A percentile compares a stretch with the other conserved stretches of the same genome.
Evolutionary conservation across 2,888 invertebrate genomes (phyloP).

Genomic region (Agonopterix arenella): DNA sequence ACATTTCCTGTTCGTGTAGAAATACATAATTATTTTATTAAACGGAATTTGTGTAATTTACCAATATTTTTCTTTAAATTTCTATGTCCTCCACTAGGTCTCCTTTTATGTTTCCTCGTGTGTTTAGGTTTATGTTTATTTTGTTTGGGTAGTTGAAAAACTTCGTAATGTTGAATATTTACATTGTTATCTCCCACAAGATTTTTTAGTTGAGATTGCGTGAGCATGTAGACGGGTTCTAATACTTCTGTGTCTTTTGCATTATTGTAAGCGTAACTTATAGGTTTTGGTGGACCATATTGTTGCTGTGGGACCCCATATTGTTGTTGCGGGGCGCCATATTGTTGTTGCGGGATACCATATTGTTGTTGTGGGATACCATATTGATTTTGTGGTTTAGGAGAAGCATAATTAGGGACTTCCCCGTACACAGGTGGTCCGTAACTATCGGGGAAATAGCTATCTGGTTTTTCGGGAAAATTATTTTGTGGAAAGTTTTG

Average conservation of each 20-base stretch:
- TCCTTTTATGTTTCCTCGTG: constrained; percentile 25
- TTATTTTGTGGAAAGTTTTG: neutral
- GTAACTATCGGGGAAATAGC: constrained; percentile 11
- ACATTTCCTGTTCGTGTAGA: neutral
- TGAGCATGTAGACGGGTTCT: constrained; percentile 61
- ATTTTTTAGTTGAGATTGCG: constrained; percentile 52
- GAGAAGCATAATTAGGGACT: constrained; percentile 8
- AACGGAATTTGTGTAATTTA: constrained; percentile 36
- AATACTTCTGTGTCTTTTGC: constrained; percentile 13
- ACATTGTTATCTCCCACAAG: constrained; percentile 52
- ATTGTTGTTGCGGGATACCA: too few relatives aligned
- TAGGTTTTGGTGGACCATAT: too few relatives aligned
- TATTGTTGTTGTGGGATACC: constrained; percentile 10
- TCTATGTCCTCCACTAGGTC: constrained; percentile 24
- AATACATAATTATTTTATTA: constrained; percentile 6
- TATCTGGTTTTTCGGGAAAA: constrained; percentile 7
- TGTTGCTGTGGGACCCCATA: too few relatives aligned
- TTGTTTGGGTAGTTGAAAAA: constrained; percentile 39
- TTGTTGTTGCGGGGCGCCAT: too few relatives aligned
- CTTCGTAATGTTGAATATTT: constrained; percentile 57
- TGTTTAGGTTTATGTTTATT: constrained; percentile 17
- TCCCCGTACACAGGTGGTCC: constrained; percentile 7
- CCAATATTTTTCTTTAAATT: constrained; percentile 40
- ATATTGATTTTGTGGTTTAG: constrained; percentile 8
- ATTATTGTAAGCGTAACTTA: neutral